Percentiles rank a stretch among this genome's conserved stretches.
These are phyloP conservation scores for Drosophila birchii DNA, from an alignment of 2,888 invertebrate genomes.

Conservation along the genomic window DNA sequence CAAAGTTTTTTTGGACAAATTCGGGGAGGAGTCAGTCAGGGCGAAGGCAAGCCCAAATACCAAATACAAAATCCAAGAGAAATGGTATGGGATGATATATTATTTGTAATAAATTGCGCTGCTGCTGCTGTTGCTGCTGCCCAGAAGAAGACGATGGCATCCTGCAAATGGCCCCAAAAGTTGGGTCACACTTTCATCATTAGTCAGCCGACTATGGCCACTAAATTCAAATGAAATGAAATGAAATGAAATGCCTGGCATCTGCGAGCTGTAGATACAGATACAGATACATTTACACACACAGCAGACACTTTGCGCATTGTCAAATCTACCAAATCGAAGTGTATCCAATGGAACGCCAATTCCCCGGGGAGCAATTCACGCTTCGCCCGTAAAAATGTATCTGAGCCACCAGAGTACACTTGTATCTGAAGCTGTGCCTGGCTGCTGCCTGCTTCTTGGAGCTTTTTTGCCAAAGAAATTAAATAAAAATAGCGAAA, in stretches of 20 bases:
- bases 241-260: slow-evolving; percentile 32
- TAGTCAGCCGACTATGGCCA: slow-evolving; percentile 59
- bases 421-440: slow-evolving; percentile 15
- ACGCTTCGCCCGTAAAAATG: slow-evolving; percentile 58
- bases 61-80: slow-evolving; percentile 3
- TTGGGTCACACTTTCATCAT: slow-evolving; percentile 74
- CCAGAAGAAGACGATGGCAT: slow-evolving; percentile 42
- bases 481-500: slow-evolving; percentile 67
- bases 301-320: slow-evolving; percentile 43
- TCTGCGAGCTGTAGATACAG: slow-evolving; percentile 16
- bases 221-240: slow-evolving; percentile 63
- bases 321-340: slow-evolving; percentile 77
- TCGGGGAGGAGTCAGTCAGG: no score
- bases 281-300: slow-evolving; percentile 9
- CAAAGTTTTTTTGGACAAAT: slow-evolving; percentile 16
- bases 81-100: slow-evolving; percentile 73
- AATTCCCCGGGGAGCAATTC: slow-evolving; percentile 78
- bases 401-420: slow-evolving; percentile 28
- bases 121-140: slow-evolving; percentile 30
- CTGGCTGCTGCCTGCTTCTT: background rate
- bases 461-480: slow-evolving; percentile 28
- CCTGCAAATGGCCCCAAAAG: slow-evolving; percentile 70
- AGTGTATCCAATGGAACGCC: slow-evolving; percentile 73
- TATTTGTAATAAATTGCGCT: slow-evolving; percentile 81
- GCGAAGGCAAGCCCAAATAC: background rate